Evolutionary conservation across 1,140 invertebrate genomes (phyloP).

Genomic region (Drosophila parabipectinata): DNA sequence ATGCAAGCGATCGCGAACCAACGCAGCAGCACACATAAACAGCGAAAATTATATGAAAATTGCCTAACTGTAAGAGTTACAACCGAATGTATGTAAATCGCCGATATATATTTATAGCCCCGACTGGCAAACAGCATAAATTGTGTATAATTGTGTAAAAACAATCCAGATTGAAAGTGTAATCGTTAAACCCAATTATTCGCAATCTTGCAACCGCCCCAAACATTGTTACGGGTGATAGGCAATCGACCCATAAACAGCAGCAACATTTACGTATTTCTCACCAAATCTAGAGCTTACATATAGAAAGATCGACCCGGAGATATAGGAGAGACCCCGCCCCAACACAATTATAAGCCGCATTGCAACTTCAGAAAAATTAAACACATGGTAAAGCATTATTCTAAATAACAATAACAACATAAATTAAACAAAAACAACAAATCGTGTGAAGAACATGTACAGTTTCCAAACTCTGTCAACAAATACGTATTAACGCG

Average conservation of each 20-base stretch:
- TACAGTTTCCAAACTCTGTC: slow-evolving; percentile 67
- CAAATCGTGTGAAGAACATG: slow-evolving; percentile 44
- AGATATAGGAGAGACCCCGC: slow-evolving; percentile 8
- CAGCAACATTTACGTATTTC: slow-evolving; percentile 68
- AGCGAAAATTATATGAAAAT: slow-evolving; percentile 12
- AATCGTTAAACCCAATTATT: slow-evolving; percentile 62
- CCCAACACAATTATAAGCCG: slow-evolving; percentile 43
- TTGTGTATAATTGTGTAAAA: slow-evolving; percentile 76
- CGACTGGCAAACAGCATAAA: slow-evolving; percentile 35
- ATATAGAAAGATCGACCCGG: slow-evolving; percentile 42
- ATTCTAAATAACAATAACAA: slow-evolving; percentile 49
- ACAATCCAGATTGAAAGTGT: slow-evolving; percentile 55
- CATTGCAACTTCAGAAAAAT: slow-evolving; percentile 27
- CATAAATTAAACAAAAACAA: slow-evolving; percentile 6
- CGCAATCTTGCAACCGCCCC: slow-evolving; percentile 42
- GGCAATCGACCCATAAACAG: slow-evolving; percentile 14
- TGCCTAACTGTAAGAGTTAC: slow-evolving; percentile 31
- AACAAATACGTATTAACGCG: slow-evolving; percentile 25
- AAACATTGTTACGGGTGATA: slow-evolving; percentile 17
- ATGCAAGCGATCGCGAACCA: slow-evolving; percentile 19
- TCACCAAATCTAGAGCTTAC: slow-evolving; percentile 80
- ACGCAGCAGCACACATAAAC: slow-evolving; percentile 7
- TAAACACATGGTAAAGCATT: slow-evolving; percentile 45
- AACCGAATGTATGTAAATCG: slow-evolving; percentile 50
- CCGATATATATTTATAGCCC: slow-evolving; percentile 48